Evolutionary conservation across 2,113 vertebrate genomes (phyloP), one percentile per base, ranked within the genome.

Genomic region (Ascaphus truei): DNA sequence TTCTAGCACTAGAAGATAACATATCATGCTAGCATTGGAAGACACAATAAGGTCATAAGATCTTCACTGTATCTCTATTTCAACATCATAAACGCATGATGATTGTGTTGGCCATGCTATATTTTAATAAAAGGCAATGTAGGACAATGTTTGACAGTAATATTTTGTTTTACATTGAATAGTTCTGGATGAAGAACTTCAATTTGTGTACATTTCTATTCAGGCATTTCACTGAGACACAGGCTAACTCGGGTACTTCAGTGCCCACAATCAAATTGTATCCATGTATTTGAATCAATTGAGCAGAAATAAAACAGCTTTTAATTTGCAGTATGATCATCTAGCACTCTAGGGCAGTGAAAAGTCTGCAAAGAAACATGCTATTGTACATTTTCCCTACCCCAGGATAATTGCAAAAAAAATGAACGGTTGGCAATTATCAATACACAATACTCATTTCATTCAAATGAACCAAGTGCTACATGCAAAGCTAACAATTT

Each of bases 271-370:
- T 58, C 16, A 20, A 58, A 30, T 33, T 23, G 41, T 8, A 37
- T 22, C 45, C 52, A 6, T 50, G 18, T 27, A 23, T 67, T 9
- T 20, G 8, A 68, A 55, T 43, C n/a, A 67, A 52, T 62, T 39
- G 11, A 20, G 53, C n/a, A 48, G 62, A 41, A 61, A 71, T 51
- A 48, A 69, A 52, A 9, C 25, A 22, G 25, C 29, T 60, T 41
- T 41, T 37, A 60, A 18, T 51, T 69, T 69, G n/a, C 31, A 60
- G n/a, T 6, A 15, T 7, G 4, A 52, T 61, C 53, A 36, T n/a
- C 31, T 39, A 43, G 20, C 15, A 57, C 29, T 62, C 5, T 29
- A 58, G 43, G 13, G 6, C 22, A 63, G 6, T n/a, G 30, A 48
- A 1, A 15, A 12, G 7, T 52, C 5, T 37, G 23, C 15, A 59